Conservation (phyloP, 2,888 invertebrate species). For the Aelia acuminata region DNA sequence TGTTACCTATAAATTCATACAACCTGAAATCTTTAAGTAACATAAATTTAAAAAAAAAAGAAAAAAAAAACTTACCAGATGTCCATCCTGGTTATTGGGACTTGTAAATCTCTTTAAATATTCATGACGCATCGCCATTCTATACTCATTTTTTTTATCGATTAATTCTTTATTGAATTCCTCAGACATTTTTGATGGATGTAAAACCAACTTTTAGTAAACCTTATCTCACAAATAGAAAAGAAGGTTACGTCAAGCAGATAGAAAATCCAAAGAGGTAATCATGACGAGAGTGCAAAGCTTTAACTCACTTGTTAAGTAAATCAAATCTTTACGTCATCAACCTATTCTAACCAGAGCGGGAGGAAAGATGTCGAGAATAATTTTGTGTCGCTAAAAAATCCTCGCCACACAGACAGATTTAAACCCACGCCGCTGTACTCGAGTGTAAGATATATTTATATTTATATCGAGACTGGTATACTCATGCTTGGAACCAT, state of each 20-base stretch:
- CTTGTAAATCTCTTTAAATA: constrained; percentile 80
- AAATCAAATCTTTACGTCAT: no score
- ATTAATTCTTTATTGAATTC: constrained; percentile 63
- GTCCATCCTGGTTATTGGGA: constrained; percentile 79
- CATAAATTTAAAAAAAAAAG: neutral
- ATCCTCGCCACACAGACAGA: no score
- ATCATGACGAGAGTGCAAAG: neutral
- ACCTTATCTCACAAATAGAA: neutral
- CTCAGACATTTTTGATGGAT: constrained; percentile 26
- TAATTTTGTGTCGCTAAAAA: no score
- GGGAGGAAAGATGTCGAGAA: no score
- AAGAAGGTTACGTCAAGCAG: neutral
- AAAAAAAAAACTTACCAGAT: constrained; percentile 76
- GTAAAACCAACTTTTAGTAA: neutral
- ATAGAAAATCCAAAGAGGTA: neutral
- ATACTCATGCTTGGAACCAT: no score
- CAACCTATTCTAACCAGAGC: no score
- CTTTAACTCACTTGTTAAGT: no score
- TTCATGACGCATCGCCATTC: constrained; percentile 77
- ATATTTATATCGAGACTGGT: no score
- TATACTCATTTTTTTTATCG: constrained; percentile 75
- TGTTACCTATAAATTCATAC: no score
- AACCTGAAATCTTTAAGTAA: neutral
- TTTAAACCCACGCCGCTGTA: no score
- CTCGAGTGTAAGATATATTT: no score